These are phyloP conservation scores for Eulithis prunata DNA, from an alignment of 2,888 invertebrate species.

Conservation along the genomic window DNA sequence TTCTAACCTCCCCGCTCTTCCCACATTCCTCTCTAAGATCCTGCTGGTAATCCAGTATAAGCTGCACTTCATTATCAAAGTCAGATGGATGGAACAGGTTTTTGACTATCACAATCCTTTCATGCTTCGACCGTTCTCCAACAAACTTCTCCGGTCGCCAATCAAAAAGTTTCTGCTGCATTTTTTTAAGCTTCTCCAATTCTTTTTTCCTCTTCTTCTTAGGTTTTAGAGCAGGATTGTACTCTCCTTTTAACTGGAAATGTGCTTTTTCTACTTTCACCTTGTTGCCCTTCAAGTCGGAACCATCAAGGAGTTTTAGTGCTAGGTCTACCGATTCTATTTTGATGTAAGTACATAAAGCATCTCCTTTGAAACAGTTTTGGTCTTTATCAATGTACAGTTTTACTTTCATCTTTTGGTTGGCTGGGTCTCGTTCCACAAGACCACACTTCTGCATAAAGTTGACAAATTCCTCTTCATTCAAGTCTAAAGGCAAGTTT, in stretches of 20 bases:
- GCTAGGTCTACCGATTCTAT: constrained; percentile 98
- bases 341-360: constrained; percentile 97
- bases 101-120: constrained; percentile 95
- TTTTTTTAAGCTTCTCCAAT: constrained; percentile 95
- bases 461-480: constrained; percentile 94
- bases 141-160: constrained; percentile 97
- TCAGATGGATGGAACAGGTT: constrained; percentile 95
- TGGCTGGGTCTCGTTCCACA: constrained; percentile 93
- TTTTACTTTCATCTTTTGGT: constrained; percentile 94
- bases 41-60: constrained; percentile 95
- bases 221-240: constrained; percentile 96
- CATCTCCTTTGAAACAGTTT: constrained; percentile 96
- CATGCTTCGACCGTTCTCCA: constrained; percentile 94
- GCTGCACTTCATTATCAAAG: constrained; percentile 94
- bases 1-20: constrained; percentile 96
- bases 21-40: constrained; percentile 94
- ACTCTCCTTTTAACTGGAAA: constrained; percentile 97
- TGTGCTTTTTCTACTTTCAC: constrained; percentile 96
- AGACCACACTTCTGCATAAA: constrained; percentile 98
- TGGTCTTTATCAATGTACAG: constrained; percentile 93
- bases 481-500: constrained; percentile 94
- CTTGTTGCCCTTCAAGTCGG: constrained; percentile 90
- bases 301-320: constrained; percentile 95
- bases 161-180: constrained; percentile 97
- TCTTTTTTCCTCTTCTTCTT: constrained; percentile 95